Conservation (phyloP, 2,113 vertebrate genomes). For the Seriola rivoliana region DNA sequence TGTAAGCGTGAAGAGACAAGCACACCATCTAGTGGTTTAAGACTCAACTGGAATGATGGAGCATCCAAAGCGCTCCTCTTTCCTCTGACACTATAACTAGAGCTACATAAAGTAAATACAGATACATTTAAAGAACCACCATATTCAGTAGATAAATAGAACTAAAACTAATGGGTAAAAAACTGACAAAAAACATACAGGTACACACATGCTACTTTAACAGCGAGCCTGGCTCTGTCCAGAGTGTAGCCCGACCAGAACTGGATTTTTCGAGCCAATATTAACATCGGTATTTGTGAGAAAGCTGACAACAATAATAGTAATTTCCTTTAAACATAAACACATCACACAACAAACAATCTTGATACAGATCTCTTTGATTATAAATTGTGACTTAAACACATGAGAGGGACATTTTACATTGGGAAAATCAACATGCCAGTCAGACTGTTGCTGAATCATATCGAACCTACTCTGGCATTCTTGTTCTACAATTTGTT, state of each 20-base stretch:
- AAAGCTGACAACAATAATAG: neutral
- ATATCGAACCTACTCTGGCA: neutral
- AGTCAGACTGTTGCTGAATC: neutral
- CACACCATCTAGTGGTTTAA: slow-evolving; percentile 81
- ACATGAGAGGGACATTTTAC: neutral
- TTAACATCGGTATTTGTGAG: neutral
- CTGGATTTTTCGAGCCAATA: neutral
- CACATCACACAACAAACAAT: neutral
- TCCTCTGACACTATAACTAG: neutral
- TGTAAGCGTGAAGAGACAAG: slow-evolving; percentile 62
- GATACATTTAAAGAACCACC: neutral
- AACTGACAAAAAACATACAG: neutral
- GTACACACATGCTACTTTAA: neutral
- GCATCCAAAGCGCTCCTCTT: neutral
- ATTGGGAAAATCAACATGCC: neutral
- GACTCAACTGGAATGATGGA: slow-evolving; percentile 25
- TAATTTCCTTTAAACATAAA: neutral
- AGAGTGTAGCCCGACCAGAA: neutral
- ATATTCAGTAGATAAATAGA: neutral
- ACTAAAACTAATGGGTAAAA: neutral
- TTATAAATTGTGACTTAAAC: neutral
- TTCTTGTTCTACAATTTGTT: neutral
- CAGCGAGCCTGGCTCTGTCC: neutral
- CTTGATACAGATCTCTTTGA: neutral
- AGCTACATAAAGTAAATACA: neutral